Percentiles rank a stretch among this genome's conserved stretches.
Evolutionary conservation across 2,888 invertebrate genomes (phyloP).

Genomic region (Lampropteryx suffumata): DNA sequence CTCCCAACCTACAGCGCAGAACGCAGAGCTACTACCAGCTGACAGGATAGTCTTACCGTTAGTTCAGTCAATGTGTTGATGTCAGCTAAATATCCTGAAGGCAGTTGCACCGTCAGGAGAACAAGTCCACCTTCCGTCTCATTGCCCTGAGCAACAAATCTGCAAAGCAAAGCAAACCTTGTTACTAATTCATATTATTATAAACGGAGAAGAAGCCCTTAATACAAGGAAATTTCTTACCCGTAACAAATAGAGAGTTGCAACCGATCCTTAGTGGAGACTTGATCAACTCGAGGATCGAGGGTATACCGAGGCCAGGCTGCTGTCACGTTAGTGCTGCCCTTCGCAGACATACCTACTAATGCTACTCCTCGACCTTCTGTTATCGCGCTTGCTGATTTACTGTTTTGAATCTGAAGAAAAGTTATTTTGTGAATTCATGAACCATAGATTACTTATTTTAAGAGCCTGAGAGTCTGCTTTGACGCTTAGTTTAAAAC

Average conservation of each 20-base stretch:
- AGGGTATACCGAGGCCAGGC: conserved; percentile 93
- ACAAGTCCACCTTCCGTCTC: conserved; percentile 93
- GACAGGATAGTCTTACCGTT: conserved; percentile 56
- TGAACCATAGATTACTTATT: too few species aligned
- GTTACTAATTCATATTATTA: too few species aligned
- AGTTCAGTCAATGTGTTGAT: conserved; percentile 87
- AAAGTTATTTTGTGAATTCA: background rate
- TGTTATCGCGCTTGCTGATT: conserved; percentile 88
- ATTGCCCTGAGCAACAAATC: conserved; percentile 85
- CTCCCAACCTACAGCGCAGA: too few species aligned
- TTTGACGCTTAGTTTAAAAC: too few species aligned
- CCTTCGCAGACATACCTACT: conserved; percentile 90
- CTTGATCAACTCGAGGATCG: conserved; percentile 92
- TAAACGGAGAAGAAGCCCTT: too few species aligned
- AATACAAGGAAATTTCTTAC: conserved; percentile 50
- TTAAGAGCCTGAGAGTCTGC: too few species aligned
- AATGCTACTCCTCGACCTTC: conserved; percentile 91
- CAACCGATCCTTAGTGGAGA: conserved; percentile 88
- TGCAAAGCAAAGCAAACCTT: conserved; percentile 41
- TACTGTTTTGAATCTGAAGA: conserved; percentile 70
- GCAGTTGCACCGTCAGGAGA: conserved; percentile 93
- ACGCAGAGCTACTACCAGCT: too few species aligned
- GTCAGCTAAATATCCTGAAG: conserved; percentile 95
- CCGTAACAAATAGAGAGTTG: conserved; percentile 92
- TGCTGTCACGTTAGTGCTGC: conserved; percentile 93